Percentiles rank a stretch among this genome's conserved stretches.
phyloP scores from a whole-genome alignment of 2,113 vertebrate genomes.

The Ammodytes marinus region DNA sequence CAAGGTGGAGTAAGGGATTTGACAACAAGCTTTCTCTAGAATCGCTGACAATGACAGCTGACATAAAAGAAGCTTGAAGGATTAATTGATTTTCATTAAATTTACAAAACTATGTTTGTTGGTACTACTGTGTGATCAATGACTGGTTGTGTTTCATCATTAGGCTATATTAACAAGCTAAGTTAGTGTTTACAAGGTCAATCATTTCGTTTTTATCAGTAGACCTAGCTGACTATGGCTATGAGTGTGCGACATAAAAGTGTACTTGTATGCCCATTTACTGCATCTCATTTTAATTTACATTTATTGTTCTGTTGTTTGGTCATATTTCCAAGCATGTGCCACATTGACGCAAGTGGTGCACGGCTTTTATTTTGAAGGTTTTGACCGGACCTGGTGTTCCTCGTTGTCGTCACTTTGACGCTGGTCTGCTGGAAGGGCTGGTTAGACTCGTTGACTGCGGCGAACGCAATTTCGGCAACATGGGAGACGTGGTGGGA shows the following conservation, averaged over 20 bases:
- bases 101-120: not conserved
- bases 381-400: not conserved
- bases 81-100: not conserved
- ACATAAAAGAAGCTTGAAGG: not conserved
- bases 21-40: no score
- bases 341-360: not conserved
- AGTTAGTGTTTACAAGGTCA: not conserved
- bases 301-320: not conserved
- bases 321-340: not conserved
- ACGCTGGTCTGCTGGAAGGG: conserved; percentile 40
- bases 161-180: no score
- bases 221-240: not conserved
- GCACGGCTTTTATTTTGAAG: conserved; percentile 57
- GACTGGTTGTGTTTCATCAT: not conserved
- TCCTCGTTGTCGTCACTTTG: accelerated
- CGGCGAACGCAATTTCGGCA: conserved; percentile 67
- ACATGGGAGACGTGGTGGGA: conserved; percentile 69
- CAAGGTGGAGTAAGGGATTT: no score
- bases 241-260: not conserved
- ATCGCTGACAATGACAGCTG: no score
- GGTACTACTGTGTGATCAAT: not conserved
- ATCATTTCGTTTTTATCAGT: no score
- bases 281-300: not conserved
- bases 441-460: conserved; percentile 64
- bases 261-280: not conserved